These are phyloP conservation scores for Drosophila differens DNA, from an alignment of 2,888 invertebrate genomes.

Conservation along the genomic window DNA sequence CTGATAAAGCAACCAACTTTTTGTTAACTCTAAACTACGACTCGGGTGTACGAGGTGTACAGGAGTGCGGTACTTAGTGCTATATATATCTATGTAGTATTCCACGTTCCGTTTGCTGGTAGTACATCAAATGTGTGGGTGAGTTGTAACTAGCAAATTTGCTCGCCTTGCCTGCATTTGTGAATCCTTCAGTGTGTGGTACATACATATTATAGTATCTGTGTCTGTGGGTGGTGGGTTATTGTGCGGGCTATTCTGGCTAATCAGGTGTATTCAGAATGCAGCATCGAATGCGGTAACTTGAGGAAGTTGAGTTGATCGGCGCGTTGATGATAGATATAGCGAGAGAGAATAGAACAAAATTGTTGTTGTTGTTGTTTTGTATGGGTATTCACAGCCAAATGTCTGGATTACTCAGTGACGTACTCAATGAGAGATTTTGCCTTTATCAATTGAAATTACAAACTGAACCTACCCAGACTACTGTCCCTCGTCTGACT, in stretches of 20 bases:
- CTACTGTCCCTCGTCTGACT: slow-evolving; percentile 84
- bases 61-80: slow-evolving; percentile 21
- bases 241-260: slow-evolving; percentile 22
- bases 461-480: slow-evolving; percentile 81
- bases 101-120: slow-evolving; percentile 8
- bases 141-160: slow-evolving; percentile 20
- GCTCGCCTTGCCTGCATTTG: slow-evolving; percentile 47
- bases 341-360: slow-evolving; percentile 54
- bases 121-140: slow-evolving; percentile 1
- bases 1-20: slow-evolving; percentile 31
- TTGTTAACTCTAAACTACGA: slow-evolving; percentile 7
- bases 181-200: slow-evolving; percentile 37
- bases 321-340: slow-evolving; percentile 30
- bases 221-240: slow-evolving; percentile 51
- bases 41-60: slow-evolving; percentile 32
- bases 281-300: slow-evolving; percentile 71
- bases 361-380: slow-evolving; percentile 32
- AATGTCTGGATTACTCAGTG: slow-evolving; percentile 58
- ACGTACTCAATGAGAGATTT: slow-evolving; percentile 16
- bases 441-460: not conserved
- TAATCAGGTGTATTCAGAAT: slow-evolving; percentile 52
- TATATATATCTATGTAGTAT: not conserved
- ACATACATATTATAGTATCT: slow-evolving; percentile 13
- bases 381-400: slow-evolving; percentile 51
- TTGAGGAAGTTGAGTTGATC: slow-evolving; percentile 37